phyloP scores from a whole-genome alignment of 2,888 invertebrate genomes.

The Pyrrhia umbra region DNA sequence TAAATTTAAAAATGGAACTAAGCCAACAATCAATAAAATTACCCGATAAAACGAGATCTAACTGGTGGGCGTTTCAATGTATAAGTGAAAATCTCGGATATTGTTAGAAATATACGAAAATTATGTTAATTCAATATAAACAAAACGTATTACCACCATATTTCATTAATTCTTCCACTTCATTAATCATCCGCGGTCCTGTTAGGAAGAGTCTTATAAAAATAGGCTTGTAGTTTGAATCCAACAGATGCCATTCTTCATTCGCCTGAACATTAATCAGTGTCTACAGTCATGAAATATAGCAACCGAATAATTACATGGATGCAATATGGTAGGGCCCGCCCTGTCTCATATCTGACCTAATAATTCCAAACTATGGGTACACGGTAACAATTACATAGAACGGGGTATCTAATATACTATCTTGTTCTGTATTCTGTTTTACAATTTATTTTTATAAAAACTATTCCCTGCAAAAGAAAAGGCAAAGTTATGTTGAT shows the following conservation, averaged over 20 bases:
- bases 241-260: slow-evolving; percentile 15
- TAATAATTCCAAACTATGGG: too few relatives aligned
- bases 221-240: slow-evolving; percentile 15
- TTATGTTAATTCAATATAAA: slow-evolving; percentile 4
- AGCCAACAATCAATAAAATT: not conserved
- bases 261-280: slow-evolving; percentile 33
- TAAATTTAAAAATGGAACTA: too few relatives aligned
- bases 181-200: slow-evolving; percentile 33
- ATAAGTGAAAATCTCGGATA: not conserved
- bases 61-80: not conserved
- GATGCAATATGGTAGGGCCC: slow-evolving; percentile 2
- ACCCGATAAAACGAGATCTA: not conserved
- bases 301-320: slow-evolving; percentile 4
- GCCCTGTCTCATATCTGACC: not conserved
- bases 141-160: not conserved
- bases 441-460: too few relatives aligned
- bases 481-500: too few relatives aligned
- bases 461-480: too few relatives aligned
- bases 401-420: too few relatives aligned
- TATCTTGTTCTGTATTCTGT: too few relatives aligned
- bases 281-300: slow-evolving; percentile 16
- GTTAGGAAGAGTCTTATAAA: slow-evolving; percentile 29
- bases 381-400: too few relatives aligned
- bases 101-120: not conserved
- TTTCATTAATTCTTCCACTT: slow-evolving; percentile 16